phyloP scores from a whole-genome alignment of 2,888 invertebrate genomes.

The Chamaedrilus cognettii region DNA sequence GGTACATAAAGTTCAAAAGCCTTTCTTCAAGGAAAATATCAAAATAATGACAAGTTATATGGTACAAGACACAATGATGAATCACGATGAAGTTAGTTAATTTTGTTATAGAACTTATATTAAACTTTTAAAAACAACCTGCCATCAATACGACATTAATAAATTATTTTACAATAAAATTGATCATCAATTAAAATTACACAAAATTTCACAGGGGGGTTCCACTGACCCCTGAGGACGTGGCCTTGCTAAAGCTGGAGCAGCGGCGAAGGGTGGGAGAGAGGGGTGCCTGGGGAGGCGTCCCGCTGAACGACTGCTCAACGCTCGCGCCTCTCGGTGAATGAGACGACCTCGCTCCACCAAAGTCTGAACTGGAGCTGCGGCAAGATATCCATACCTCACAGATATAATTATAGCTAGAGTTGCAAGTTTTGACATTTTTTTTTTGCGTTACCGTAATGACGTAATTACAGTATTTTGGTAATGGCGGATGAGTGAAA shows the following conservation, averaged over 20 bases:
- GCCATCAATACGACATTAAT: not conserved
- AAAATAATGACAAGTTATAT: too few relatives aligned
- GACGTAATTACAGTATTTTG: too few relatives aligned
- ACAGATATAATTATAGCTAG: too few relatives aligned
- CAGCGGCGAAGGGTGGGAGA: slow-evolving; percentile 34
- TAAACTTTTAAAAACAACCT: not conserved
- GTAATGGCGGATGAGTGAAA: too few relatives aligned
- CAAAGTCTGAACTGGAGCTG: slow-evolving; percentile 31
- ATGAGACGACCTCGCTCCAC: slow-evolving; percentile 25
- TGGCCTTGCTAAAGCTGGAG: slow-evolving; percentile 34
- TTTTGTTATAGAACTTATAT: too few relatives aligned
- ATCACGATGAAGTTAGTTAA: too few relatives aligned
- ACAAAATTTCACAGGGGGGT: not conserved
- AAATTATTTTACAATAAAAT: not conserved
- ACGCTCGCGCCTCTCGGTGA: not conserved
- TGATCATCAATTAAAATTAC: not conserved
- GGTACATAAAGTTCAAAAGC: not conserved
- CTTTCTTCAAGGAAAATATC: not conserved
- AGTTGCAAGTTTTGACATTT: too few relatives aligned
- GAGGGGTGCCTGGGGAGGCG: slow-evolving; percentile 28
- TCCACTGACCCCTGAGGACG: not conserved
- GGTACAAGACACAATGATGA: too few relatives aligned
- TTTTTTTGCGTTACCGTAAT: too few relatives aligned
- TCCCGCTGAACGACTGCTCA: slow-evolving; percentile 14
- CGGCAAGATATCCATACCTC: too few relatives aligned